These are phyloP conservation scores for Mixornis gularis DNA, from an alignment of 2,113 vertebrate species.

Conservation along the genomic window DNA sequence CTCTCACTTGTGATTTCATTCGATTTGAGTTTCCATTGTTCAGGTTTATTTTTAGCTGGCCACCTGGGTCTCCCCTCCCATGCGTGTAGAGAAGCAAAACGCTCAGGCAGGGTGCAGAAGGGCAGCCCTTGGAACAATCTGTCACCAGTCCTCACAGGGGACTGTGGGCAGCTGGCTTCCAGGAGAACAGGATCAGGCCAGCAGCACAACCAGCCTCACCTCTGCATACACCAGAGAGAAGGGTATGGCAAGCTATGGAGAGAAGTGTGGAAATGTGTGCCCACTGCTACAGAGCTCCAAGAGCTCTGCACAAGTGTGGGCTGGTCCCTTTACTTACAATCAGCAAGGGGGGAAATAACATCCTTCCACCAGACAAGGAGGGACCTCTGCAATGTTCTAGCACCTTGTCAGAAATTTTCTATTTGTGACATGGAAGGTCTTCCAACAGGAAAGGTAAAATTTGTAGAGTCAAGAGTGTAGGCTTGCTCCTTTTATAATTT, in stretches of 20 bases:
- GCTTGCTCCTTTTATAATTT: not conserved
- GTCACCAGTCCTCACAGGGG: not conserved
- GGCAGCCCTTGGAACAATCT: not conserved
- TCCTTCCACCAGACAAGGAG: not conserved
- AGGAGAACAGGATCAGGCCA: not conserved
- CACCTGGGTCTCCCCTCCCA: not conserved
- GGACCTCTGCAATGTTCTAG: not conserved
- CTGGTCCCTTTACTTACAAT: not conserved
- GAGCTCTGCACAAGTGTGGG: not conserved
- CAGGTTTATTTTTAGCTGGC: conserved; percentile 16
- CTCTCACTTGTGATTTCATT: conserved; percentile 31
- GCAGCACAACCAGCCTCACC: not conserved
- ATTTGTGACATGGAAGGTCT: not conserved
- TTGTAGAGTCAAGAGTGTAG: not conserved
- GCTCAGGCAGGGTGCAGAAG: not conserved
- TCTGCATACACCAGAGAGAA: not conserved
- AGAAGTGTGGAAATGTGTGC: not conserved
- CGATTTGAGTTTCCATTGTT: conserved; percentile 6
- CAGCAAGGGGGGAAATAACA: not conserved
- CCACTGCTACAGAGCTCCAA: not conserved
- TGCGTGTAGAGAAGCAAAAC: not conserved
- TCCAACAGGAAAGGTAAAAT: not conserved
- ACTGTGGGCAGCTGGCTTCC: not conserved
- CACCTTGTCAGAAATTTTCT: not conserved
- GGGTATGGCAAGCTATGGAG: not conserved